Percentiles rank a stretch among this genome's conserved stretches.
Conservation (phyloP, 2,113 vertebrate species). For the Jacana jacana region DNA sequence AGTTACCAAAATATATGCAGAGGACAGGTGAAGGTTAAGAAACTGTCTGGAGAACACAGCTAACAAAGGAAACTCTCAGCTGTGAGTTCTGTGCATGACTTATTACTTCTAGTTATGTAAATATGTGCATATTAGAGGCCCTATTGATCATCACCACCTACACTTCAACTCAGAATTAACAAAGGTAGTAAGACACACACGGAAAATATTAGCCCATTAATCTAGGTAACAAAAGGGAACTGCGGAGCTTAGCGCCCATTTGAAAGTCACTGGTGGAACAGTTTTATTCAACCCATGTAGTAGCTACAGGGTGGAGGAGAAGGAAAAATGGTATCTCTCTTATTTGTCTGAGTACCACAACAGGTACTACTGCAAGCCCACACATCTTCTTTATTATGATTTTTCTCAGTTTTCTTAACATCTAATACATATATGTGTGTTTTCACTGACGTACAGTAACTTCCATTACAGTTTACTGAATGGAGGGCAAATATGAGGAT, state of each 20-base stretch:
- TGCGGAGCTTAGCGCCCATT: not conserved
- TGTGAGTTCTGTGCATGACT: not conserved
- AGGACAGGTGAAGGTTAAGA: slow-evolving; percentile 35
- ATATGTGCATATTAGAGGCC: not conserved
- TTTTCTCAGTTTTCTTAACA: not conserved
- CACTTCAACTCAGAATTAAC: slow-evolving; percentile 28
- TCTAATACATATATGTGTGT: not conserved
- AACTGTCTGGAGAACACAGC: not conserved
- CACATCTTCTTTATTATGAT: not conserved
- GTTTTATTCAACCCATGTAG: not conserved
- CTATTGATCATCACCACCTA: slow-evolving; percentile 4
- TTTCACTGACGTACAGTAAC: not conserved
- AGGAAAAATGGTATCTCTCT: not conserved
- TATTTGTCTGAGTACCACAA: not conserved
- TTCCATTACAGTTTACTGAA: not conserved
- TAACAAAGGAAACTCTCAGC: slow-evolving; percentile 1
- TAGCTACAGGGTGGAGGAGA: not conserved
- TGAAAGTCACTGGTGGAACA: not conserved
- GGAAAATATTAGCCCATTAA: slow-evolving; percentile 19
- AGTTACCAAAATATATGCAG: slow-evolving; percentile 42
- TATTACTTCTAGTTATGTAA: not conserved
- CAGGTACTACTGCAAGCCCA: not conserved
- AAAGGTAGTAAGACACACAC: slow-evolving; percentile 9
- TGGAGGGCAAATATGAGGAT: not conserved
- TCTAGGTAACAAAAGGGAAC: not conserved